A percentile compares a stretch with the other conserved stretches of the same genome.
phyloP scores from a whole-genome alignment of 2,888 invertebrate genomes.

The Cosmia pyralina region DNA sequence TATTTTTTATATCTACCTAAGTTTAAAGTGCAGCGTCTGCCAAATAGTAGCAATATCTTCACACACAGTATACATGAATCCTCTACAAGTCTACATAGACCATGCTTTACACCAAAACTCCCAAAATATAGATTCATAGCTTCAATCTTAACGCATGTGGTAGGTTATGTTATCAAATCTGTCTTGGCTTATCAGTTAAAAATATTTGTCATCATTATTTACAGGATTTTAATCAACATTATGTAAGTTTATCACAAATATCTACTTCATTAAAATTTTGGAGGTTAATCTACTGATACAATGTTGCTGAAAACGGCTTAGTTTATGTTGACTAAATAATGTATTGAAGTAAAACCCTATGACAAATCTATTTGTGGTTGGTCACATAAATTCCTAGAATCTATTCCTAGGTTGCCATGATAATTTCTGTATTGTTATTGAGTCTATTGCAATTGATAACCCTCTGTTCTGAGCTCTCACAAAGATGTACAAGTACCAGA shows the following conservation, averaged over 20 bases:
- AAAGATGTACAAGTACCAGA: neutral
- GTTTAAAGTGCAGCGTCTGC: constrained; percentile 3
- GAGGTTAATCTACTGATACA: neutral
- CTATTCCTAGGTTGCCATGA: neutral
- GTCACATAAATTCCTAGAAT: neutral
- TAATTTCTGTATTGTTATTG: neutral
- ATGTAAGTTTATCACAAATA: constrained; percentile 14
- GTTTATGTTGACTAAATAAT: neutral
- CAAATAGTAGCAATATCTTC: neutral
- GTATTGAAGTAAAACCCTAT: neutral
- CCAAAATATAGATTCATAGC: neutral
- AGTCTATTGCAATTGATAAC: neutral
- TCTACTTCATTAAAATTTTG: constrained; percentile 3
- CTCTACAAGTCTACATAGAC: too few species aligned
- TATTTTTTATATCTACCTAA: neutral
- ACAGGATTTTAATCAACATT: constrained; percentile 23
- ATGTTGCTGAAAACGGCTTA: neutral
- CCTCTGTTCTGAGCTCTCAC: neutral
- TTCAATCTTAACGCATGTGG: constrained; percentile 9
- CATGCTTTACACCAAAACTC: neutral
- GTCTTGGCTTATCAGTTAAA: constrained; percentile 33
- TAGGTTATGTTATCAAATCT: constrained; percentile 45
- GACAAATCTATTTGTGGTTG: neutral
- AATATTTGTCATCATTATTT: constrained; percentile 26
- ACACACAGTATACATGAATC: neutral